Base-by-base conservation (phyloP, 2,888 invertebrate genomes). In the Andrena trimmerana region DNA sequence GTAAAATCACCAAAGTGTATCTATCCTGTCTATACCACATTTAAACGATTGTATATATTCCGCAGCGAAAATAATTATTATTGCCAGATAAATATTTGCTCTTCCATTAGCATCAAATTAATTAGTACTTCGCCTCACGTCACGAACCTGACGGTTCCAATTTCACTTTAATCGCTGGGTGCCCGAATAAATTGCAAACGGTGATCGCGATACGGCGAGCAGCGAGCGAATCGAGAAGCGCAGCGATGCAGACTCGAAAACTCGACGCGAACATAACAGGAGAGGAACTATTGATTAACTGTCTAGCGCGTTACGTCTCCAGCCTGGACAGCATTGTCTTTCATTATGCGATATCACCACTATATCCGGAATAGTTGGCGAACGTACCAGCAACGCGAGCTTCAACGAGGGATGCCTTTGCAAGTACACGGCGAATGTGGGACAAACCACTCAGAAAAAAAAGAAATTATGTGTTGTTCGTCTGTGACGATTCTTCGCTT, bases 201-300 rank as follows among this genome's bases (percentile, higher is more conserved):
- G 36, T 33, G 68, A 72, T 67, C 29, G 60, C n/a, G 8, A 62
- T 42, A 42, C 42, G 42, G 42, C 42, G 42, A 42, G 42, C 42
- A 79, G 29, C n/a, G 20, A 7, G 31, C 50, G 57, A 33, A 63
- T 29, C 48, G 31, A 33, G 70, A 16, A 65, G 52, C 62, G 78
- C 63, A 76, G 48, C 83, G 81, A 57, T 62, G 67, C 57, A 71
- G 33, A 63, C 72, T 75, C 86, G 86, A 88, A 89, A 90, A 90
- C 89, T 86, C 71, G 82, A 60, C 75, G 85, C 73, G 79, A 79
- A 59, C 87, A 88, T 88, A 88, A 88, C 89, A 83, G 83, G 90
- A 89, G 89, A 90, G 90, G 85, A 89, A 87, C 91, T 93, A 93
- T 93, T 90, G 93, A 93, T 93, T 93, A 93, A 91, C 92, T 92